A percentile compares a stretch with the other conserved stretches of the same genome.
Conservation (phyloP, 2,797 vertebrate genomes). For the Semotilus atromaculatus region DNA sequence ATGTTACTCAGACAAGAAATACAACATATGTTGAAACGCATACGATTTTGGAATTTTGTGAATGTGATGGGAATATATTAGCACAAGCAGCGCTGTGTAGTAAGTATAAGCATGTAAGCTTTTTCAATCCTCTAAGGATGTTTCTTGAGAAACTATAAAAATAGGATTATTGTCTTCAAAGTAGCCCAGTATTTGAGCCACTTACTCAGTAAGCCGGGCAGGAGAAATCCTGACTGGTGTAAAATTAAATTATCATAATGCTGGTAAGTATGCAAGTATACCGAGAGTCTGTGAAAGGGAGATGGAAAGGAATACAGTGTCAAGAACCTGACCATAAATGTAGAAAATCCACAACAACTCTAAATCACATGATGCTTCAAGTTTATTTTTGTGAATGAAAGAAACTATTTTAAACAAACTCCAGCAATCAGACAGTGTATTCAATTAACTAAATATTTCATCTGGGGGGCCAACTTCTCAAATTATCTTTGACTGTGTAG, state of each 20-base stretch:
- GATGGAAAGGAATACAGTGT: neutral
- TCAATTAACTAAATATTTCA: neutral
- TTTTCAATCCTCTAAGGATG: constrained; percentile 33
- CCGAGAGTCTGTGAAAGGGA: neutral
- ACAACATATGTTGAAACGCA: neutral
- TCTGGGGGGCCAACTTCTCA: neutral
- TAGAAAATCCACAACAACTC: neutral
- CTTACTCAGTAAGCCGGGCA: constrained; percentile 29
- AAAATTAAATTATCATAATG: constrained; percentile 56
- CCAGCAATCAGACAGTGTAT: neutral
- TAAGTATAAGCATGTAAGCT: constrained; percentile 37
- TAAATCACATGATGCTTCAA: neutral
- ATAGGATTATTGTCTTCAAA: constrained; percentile 54
- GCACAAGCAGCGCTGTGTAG: neutral
- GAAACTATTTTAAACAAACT: neutral
- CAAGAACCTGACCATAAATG: neutral
- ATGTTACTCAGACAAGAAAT: neutral
- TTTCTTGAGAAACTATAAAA: constrained; percentile 51
- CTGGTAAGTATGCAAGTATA: constrained; percentile 24
- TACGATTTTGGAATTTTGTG: neutral
- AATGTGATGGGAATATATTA: neutral
- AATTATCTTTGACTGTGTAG: neutral
- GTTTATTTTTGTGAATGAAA: constrained; percentile 6
- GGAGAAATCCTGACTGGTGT: constrained; percentile 48
- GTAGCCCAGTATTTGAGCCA: constrained; percentile 49